Conservation (phyloP, 2,797 vertebrate genomes). For the Gambelia wislizenii region DNA sequence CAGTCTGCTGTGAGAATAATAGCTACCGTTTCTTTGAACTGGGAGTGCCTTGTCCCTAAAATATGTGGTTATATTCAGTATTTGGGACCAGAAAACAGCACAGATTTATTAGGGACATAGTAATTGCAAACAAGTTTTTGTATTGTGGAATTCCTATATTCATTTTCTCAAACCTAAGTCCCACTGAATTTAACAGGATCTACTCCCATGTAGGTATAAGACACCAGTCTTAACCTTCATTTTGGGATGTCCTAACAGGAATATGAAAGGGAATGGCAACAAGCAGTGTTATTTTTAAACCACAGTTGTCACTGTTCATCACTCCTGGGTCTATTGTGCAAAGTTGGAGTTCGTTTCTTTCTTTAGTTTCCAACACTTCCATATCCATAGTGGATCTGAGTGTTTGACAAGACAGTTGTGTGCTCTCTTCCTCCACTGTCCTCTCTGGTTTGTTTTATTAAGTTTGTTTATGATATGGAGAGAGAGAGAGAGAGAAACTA, state of each 20-base stretch:
- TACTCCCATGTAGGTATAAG: not conserved
- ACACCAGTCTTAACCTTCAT: not conserved
- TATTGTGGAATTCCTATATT: not conserved
- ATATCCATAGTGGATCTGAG: not conserved
- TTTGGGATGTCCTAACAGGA: not conserved
- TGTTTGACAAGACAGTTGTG: not conserved
- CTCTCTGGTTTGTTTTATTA: no score
- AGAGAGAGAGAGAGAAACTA: no score
- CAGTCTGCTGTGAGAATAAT: not conserved
- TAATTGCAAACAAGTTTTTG: not conserved
- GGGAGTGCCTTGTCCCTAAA: not conserved
- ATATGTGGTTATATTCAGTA: not conserved
- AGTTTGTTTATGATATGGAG: no score
- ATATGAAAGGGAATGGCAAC: not conserved
- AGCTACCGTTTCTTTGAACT: not conserved
- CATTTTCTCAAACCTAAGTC: not conserved
- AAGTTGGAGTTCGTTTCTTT: not conserved
- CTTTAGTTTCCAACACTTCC: not conserved
- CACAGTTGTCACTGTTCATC: constrained; percentile 22
- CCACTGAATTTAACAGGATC: not conserved
- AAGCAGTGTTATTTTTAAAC: constrained; percentile 8
- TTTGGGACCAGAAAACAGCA: not conserved
- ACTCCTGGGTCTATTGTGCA: not conserved
- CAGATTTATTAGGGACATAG: not conserved
- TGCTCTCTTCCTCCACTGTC: not conserved